Evolutionary conservation across 2,113 vertebrate genomes (phyloP).

Genomic region (Planiliza haematocheilus): DNA sequence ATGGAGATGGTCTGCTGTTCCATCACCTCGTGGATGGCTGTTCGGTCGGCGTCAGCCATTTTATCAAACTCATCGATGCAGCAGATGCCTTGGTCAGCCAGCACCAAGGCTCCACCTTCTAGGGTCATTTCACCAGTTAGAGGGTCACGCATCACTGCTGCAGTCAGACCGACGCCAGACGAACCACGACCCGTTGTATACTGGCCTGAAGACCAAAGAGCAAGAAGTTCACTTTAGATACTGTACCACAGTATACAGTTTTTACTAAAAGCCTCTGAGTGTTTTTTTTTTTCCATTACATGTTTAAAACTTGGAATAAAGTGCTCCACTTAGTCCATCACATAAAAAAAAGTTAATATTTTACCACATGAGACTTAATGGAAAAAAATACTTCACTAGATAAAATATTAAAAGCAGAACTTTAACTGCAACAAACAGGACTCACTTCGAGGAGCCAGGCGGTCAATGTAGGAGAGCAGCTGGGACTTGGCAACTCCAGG

Average conservation of each 20-base stretch:
- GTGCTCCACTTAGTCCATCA: not conserved
- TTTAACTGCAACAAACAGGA: conserved; percentile 9
- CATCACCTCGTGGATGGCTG: conserved; percentile 96
- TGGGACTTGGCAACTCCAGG: conserved; percentile 96
- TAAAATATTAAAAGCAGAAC: conserved; percentile 44
- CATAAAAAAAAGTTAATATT: conserved; percentile 24
- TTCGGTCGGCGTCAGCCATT: conserved; percentile 91
- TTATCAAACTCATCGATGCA: conserved; percentile 98
- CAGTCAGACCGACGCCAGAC: conserved; percentile 91
- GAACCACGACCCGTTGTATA: conserved; percentile 94
- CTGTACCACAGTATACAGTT: not conserved
- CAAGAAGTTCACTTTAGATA: not conserved
- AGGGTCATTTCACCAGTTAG: conserved; percentile 90
- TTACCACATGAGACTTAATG: not conserved
- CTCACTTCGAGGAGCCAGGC: conserved; percentile 93
- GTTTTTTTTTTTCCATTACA: not conserved
- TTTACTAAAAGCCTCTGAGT: no score
- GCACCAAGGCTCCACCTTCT: conserved; percentile 91
- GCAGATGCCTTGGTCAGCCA: conserved; percentile 92
- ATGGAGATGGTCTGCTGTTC: conserved; percentile 96
- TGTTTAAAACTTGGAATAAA: not conserved
- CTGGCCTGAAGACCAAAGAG: conserved; percentile 82
- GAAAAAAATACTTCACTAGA: conserved; percentile 21
- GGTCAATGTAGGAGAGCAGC: conserved; percentile 92
- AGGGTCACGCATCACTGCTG: conserved; percentile 90